Base-by-base conservation (phyloP, 2,888 invertebrate genomes). In the Luffia ferchaultella region DNA sequence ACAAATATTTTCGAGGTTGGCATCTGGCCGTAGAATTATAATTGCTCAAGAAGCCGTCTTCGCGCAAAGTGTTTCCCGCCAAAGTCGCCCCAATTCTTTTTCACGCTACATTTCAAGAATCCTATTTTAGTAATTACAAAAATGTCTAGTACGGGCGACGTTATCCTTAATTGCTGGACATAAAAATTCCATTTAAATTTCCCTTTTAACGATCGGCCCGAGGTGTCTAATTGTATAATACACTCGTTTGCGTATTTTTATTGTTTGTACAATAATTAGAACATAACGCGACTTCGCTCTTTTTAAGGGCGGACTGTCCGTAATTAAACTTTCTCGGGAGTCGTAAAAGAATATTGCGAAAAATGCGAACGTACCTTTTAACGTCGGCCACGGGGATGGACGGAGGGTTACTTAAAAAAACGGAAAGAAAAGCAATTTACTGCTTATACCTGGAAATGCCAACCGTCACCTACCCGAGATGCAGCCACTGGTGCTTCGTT, bases 151-250 rank as follows among this genome's bases (percentile, higher is more conserved):
- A 77, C 78, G 74, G n/a, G 70, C 78, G 73, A 78, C 82, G 76
- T 82, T 83, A 80, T 82, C 82, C 83, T 83, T 83, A 83, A 83
- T 82, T 83, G 80, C 79, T 79, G 79, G 75, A 83, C 83, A 83
- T 84, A 84, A 84, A 84, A 85, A 85, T 84, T 85, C 84, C 84
- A 85, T 85, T 84, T 79, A 83, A 85, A 83, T 85, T 85, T 84
- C 79, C 84, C 74, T 83, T 84, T 83, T 83, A 82, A 82, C 80
- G 78, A 82, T 82, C 77, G 64, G 67, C 76, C 79, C 76, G 76
- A 78, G 76, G 79, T 80, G 79, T 78, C 82, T 83, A 82, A 83
- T 83, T 83, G 82, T 79, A 83, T 83, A 83, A 83, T 83, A 83
- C 75, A 83, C 83, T 83, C 83, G 82, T 83, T 83, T 80, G 75